These are phyloP conservation scores for Eulemur mongoz DNA, from an alignment of 2,797 vertebrate species.

Conservation along the genomic window DNA sequence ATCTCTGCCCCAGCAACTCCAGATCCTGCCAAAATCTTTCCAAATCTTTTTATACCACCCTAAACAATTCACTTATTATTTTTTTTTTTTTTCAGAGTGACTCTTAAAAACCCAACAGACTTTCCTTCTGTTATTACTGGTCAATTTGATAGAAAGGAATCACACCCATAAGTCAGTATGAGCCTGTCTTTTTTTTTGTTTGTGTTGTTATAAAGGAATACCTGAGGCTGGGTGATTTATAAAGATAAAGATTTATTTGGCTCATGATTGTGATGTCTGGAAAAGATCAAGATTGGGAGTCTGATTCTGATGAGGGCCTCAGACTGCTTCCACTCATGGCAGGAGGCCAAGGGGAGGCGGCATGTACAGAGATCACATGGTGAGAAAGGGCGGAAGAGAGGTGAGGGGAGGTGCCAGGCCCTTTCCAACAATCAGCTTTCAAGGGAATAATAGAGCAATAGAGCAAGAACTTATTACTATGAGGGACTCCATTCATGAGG, in stretches of 20 bases:
- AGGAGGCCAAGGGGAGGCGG: too few species aligned
- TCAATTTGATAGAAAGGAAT: background rate
- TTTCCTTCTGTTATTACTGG: background rate
- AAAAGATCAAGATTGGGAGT: too few species aligned
- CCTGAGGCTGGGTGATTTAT: too few species aligned
- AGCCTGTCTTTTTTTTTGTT: background rate
- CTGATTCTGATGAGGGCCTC: too few species aligned
- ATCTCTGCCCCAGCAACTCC: background rate
- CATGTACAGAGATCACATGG: too few species aligned
- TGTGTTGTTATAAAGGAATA: too few species aligned
- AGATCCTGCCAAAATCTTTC: background rate
- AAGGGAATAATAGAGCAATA: background rate
- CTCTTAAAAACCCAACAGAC: background rate
- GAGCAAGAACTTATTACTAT: background rate
- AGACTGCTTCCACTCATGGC: too few species aligned
- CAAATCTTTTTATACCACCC: background rate
- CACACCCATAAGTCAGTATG: background rate
- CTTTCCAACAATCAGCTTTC: background rate
- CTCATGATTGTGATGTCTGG: too few species aligned
- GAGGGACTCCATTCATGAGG: background rate
- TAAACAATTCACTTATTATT: background rate
- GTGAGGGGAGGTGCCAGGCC: too few species aligned
- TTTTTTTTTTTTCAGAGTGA: background rate
- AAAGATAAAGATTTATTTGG: too few species aligned
- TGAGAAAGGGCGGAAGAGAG: too few species aligned